Evolutionary conservation across 2,888 invertebrate species (phyloP).

Genomic region (Rhodophaea formosa): DNA sequence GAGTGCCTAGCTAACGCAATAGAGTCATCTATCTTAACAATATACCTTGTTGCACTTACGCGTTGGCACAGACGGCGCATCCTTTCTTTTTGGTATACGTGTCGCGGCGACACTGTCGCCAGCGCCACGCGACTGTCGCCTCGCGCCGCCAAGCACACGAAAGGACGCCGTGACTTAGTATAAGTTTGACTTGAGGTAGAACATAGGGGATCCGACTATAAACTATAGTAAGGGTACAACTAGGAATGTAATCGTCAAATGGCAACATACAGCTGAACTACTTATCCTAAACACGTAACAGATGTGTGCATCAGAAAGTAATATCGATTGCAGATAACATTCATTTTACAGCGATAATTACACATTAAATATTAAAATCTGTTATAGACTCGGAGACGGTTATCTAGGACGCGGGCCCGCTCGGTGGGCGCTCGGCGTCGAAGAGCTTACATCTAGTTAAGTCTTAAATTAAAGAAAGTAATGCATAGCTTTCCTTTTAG

Average conservation of each 20-base stretch:
- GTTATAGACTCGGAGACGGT: slow-evolving; percentile 50
- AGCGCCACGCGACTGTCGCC: slow-evolving; percentile 31
- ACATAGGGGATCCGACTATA: slow-evolving; percentile 72
- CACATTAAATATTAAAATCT: slow-evolving; percentile 33
- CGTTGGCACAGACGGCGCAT: slow-evolving; percentile 71
- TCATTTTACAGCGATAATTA: slow-evolving; percentile 39
- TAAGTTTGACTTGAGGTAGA: slow-evolving; percentile 77
- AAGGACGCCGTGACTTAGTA: slow-evolving; percentile 72
- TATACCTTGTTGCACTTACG: slow-evolving; percentile 69
- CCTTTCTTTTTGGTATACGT: slow-evolving; percentile 72
- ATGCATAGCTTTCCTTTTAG: slow-evolving; percentile 80
- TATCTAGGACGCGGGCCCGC: slow-evolving; percentile 36
- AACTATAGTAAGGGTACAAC: slow-evolving; percentile 69
- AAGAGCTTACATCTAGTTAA: slow-evolving; percentile 43
- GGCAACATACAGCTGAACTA: slow-evolving; percentile 73
- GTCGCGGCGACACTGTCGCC: slow-evolving; percentile 4
- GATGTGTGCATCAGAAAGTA: slow-evolving; percentile 50
- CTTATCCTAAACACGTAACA: slow-evolving; percentile 61
- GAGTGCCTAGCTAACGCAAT: slow-evolving; percentile 69
- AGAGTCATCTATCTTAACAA: slow-evolving; percentile 74
- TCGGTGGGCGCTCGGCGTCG: slow-evolving; percentile 32
- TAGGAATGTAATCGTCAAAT: slow-evolving; percentile 76
- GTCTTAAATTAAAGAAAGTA: slow-evolving; percentile 66
- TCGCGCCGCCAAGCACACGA: slow-evolving; percentile 33
- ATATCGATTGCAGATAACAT: slow-evolving; percentile 52